Percentiles rank a stretch among this genome's conserved stretches.
Conservation (phyloP, 2,888 invertebrate genomes). For the Hydriomena furcata region DNA sequence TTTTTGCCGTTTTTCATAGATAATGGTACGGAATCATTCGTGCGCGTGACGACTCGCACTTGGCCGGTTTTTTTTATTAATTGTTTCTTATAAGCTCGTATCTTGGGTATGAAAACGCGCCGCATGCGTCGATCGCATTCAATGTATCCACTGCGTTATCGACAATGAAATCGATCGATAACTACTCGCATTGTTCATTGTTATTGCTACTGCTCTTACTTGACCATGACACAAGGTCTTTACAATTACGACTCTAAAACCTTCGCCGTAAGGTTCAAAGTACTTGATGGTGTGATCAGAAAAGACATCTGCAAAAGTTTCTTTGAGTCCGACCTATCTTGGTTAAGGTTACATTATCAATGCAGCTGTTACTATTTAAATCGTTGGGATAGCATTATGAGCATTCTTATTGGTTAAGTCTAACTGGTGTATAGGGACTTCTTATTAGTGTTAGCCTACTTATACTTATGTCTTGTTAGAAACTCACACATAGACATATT, state of each 20-base stretch:
- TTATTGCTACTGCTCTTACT: conserved; percentile 50
- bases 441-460: not conserved
- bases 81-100: not conserved
- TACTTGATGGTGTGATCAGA: not conserved
- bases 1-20: too few relatives aligned
- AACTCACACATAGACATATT: too few relatives aligned
- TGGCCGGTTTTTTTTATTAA: too few relatives aligned
- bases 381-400: not conserved
- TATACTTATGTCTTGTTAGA: not conserved
- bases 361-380: conserved; percentile 7
- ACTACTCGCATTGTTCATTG: conserved; percentile 64
- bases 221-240: conserved; percentile 30
- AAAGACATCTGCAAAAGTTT: conserved; percentile 13
- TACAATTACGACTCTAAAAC: conserved; percentile 5
- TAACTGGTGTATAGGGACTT: not conserved
- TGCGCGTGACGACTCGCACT: too few relatives aligned
- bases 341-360: conserved; percentile 6
- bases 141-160: conserved; percentile 48
- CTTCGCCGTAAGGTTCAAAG: not conserved
- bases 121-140: conserved; percentile 42
- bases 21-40: too few relatives aligned
- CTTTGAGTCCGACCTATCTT: conserved; percentile 8
- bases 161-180: conserved; percentile 60
- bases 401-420: not conserved
- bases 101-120: conserved; percentile 24